phyloP scores from a whole-genome alignment of 2,113 vertebrate genomes.

The Aphelocoma coerulescens region DNA sequence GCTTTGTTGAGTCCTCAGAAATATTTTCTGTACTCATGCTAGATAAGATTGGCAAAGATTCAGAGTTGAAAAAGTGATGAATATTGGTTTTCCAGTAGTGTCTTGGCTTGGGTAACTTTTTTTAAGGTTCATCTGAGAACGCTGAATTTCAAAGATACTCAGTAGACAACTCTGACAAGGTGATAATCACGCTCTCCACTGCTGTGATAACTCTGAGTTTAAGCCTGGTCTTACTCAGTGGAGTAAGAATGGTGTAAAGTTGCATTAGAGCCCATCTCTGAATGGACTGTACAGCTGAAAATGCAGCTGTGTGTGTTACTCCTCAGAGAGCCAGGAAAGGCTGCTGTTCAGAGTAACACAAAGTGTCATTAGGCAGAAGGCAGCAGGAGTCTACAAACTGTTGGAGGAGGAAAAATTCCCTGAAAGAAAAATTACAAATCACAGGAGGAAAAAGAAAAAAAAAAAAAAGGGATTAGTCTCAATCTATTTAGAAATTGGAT shows the following conservation, averaged over 20 bases:
- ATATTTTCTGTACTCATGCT: not conserved
- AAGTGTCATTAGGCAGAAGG: not conserved
- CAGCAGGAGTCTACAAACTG: not conserved
- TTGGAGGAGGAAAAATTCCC: not conserved
- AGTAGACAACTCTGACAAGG: not conserved
- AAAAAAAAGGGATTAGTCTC: not conserved
- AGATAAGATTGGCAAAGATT: not conserved
- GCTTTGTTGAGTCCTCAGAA: not conserved
- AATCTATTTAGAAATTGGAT: not conserved
- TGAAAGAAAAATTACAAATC: not conserved
- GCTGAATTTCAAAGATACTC: not conserved
- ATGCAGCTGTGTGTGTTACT: not conserved
- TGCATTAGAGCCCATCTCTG: not conserved
- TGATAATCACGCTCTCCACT: rapidly evolving
- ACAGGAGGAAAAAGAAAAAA: not conserved
- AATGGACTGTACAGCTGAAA: not conserved
- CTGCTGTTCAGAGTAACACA: not conserved
- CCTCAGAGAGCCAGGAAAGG: not conserved
- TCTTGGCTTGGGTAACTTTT: not conserved
- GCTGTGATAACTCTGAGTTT: not conserved
- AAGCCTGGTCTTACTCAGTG: not conserved
- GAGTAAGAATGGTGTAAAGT: not conserved
- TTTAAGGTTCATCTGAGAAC: not conserved
- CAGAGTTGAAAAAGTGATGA: not conserved
- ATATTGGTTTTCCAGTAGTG: not conserved